Evolutionary conservation across 2,888 invertebrate genomes (phyloP), one percentile per base, ranked within the genome.

Genomic region (Colletes collaris): DNA sequence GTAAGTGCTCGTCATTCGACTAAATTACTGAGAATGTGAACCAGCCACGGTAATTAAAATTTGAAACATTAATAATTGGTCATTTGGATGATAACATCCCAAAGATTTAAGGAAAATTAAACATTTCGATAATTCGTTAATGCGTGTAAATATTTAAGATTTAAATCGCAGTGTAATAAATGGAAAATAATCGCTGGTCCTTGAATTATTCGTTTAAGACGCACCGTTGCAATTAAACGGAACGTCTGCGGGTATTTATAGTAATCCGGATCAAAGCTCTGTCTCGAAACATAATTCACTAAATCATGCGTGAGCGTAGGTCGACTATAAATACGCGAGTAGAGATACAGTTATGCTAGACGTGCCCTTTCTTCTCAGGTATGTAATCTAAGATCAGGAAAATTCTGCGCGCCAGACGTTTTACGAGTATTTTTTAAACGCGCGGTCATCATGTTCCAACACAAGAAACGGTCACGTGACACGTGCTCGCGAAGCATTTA

Each of bases 381-480:
- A 6, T 11, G 58, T 58, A 27, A 58, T 53, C 16, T 11, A 52
- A 50, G 44, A n/a, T 44, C 35, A 56, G 35, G 76, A 37, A 78
- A 76, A 76, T 64, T 37, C 19, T 65, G 50, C 50, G 10, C 50
- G 10, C 49, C 40, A 19, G 40, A 44, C 37, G 55, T 65, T 63
- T 68, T 52, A 59, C 59, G 53, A 65, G 71, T 72, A 64, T 59
- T 64, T 68, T 64, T 56, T 44, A 16, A 69, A 73, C 55, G 55
- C 37, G 44, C 52, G 44, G 72, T 72, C 72, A 73, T 52, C 64
- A 44, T 46, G 56, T 55, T 73, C 78, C 65, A 80, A 80, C 72
- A 69, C 65, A 55, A 53, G 76, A 64, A 59, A 71, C 49, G 40
- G 46, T 46, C 62, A 56, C 49, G 40, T 37, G 52, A 50, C 35